Base-by-base conservation (phyloP, 2,888 invertebrate genomes). In the Frankliniella intonsa region DNA sequence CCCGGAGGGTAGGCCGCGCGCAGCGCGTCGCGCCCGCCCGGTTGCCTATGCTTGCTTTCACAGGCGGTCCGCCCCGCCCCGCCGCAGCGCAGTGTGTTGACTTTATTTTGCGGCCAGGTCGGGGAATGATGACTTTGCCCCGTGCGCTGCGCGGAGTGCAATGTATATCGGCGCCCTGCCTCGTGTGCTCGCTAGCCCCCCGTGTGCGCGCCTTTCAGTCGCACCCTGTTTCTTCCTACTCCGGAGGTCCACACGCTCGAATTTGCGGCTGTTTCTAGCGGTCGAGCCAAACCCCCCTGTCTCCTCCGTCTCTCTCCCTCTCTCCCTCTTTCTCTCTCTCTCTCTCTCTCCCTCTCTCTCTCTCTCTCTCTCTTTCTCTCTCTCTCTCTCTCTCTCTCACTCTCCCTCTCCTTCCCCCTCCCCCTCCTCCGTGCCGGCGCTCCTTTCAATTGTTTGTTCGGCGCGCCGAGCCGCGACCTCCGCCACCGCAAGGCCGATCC, bases 401-500 rank as follows among this genome's bases (percentile, higher is more conserved):
- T 55, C 55, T 62, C 62, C 14, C 62, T 62, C 62, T 62, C 55
- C 14, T 14, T 62, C 62, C 14, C 62, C 14, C 62, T 14, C 62
- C 14, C 62, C 3, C 62, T 14, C 62, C 14, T 14, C 17, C 62
- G 7, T 17, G 3, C 11, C 62, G 9, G 69, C 5, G 25, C 25
- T 76, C 69, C 22, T 9, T 22, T 25, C 69, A 25, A 76, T 76
- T 76, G 69, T 76, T 76, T 76, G 69, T 76, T 76, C 69, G 69
- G 69, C 69, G 69, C 69, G 69, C 69, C 22, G 69, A 11, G 55
- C 55, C 38, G 38, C 2, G 38, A 38, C 38, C 38, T 38, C 38
- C 38, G 17, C 55, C 55, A 14, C 55, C 14, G 55, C 19, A 19
- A 19, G 69, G 22, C 69, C 25, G 22, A 76, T 25, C 69, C 69